Evolutionary conservation across 2,113 vertebrate species (phyloP).

Genomic region (Phylloscopus whistleri): DNA sequence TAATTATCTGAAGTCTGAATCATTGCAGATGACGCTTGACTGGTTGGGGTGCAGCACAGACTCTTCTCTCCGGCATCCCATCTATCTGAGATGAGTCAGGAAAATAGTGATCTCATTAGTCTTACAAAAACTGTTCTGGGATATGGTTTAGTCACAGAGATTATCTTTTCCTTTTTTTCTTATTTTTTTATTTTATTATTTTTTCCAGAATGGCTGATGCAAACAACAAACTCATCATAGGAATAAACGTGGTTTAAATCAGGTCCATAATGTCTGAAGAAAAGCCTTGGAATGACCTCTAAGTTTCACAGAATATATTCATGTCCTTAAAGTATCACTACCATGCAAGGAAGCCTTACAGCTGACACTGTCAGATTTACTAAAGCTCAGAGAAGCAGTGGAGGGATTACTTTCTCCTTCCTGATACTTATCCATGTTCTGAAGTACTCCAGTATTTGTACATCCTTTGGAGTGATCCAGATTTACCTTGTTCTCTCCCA

Average conservation of each 20-base stretch:
- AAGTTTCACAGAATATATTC: neutral
- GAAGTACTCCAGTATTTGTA: neutral
- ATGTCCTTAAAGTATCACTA: neutral
- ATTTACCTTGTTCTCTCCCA: neutral
- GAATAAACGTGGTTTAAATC: neutral
- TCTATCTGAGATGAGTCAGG: slow-evolving; percentile 34
- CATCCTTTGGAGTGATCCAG: neutral
- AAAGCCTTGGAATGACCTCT: neutral
- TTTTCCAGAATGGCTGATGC: neutral
- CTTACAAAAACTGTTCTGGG: neutral
- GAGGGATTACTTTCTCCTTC: neutral
- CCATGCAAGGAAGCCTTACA: neutral
- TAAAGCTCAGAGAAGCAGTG: neutral
- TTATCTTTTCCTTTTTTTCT: neutral
- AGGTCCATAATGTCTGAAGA: neutral
- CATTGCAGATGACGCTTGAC: neutral
- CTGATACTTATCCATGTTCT: neutral
- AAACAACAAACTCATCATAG: neutral
- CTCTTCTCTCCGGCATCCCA: neutral
- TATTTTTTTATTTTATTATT: neutral
- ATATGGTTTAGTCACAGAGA: neutral
- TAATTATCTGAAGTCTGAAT: slow-evolving; percentile 20
- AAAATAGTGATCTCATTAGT: slow-evolving; percentile 13
- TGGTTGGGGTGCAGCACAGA: neutral
- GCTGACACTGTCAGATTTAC: neutral